phyloP scores from a whole-genome alignment of 2,888 invertebrate genomes.

The Thera britannica region DNA sequence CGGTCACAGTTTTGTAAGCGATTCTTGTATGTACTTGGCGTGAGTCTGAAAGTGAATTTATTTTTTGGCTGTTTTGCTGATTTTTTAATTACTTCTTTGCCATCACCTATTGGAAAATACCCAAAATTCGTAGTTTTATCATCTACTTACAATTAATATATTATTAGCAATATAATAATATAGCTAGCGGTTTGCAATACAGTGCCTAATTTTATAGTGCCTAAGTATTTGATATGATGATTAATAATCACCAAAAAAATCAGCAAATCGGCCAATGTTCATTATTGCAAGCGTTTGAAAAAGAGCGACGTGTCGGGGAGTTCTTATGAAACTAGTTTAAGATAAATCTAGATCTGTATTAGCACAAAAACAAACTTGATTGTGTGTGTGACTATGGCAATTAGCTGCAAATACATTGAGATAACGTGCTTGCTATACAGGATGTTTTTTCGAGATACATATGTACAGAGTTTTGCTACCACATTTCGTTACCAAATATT shows the following conservation, averaged over 20 bases:
- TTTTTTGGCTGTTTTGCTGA: not conserved
- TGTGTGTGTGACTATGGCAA: constrained; percentile 10
- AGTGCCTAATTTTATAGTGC: constrained; percentile 3
- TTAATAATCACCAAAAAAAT: not conserved
- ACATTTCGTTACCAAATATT: too few species aligned
- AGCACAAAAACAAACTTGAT: constrained; percentile 7
- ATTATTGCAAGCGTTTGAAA: not conserved
- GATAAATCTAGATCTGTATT: constrained; percentile 8
- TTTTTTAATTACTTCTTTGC: not conserved
- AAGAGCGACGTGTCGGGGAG: constrained; percentile 8
- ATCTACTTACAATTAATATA: not conserved
- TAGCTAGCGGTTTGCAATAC: not conserved
- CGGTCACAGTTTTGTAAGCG: not conserved
- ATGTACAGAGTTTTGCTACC: too few species aligned
- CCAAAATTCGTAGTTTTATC: not conserved
- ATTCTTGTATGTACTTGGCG: not conserved
- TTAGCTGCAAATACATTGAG: not conserved
- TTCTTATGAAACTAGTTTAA: constrained; percentile 6
- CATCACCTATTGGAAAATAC: not conserved
- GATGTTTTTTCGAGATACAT: too few species aligned
- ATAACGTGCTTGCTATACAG: too few species aligned
- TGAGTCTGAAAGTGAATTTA: not conserved
- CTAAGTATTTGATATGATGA: not conserved
- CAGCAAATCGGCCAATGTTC: constrained; percentile 2
- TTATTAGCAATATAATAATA: too few species aligned